Evolutionary conservation across 2,113 vertebrate species (phyloP).

Genomic region (Alosa alosa): DNA sequence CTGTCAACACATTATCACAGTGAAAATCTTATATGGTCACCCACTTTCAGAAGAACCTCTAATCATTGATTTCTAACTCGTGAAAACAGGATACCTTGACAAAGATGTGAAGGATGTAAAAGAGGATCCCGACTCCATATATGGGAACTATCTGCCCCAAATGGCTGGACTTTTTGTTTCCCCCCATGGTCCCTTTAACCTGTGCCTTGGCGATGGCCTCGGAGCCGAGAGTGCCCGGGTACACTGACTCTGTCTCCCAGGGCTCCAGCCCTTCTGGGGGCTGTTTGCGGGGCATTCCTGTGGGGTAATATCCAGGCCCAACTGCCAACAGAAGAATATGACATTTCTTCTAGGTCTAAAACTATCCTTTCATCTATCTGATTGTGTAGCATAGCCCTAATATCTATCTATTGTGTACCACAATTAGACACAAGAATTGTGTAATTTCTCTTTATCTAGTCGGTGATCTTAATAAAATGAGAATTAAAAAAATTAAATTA

Average conservation of each 20-base stretch:
- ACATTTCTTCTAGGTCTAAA: not conserved
- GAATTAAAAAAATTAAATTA: too few species aligned
- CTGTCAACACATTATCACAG: not conserved
- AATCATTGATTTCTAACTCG: not conserved
- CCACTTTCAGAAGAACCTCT: not conserved
- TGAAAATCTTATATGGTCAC: not conserved
- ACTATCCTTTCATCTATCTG: not conserved
- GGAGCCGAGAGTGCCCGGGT: slow-evolving; percentile 73
- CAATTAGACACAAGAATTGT: too few species aligned
- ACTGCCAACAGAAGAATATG: slow-evolving; percentile 64
- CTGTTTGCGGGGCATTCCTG: slow-evolving; percentile 64
- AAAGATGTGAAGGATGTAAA: slow-evolving; percentile 92
- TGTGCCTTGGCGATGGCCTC: slow-evolving; percentile 80
- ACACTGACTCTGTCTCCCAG: slow-evolving; percentile 61
- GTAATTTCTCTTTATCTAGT: too few species aligned
- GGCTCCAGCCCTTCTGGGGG: slow-evolving; percentile 58
- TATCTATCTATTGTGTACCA: too few species aligned
- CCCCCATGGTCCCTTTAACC: slow-evolving; percentile 49
- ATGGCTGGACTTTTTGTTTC: slow-evolving; percentile 73
- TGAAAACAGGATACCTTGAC: slow-evolving; percentile 79
- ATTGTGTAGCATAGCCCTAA: too few species aligned
- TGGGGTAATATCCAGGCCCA: slow-evolving; percentile 77
- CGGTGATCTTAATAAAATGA: too few species aligned
- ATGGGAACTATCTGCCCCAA: slow-evolving; percentile 90
- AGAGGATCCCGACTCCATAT: slow-evolving; percentile 93